These are phyloP conservation scores for Pyrocoelia pectoralis DNA, from an alignment of 2,888 invertebrate genomes.

Conservation along the genomic window DNA sequence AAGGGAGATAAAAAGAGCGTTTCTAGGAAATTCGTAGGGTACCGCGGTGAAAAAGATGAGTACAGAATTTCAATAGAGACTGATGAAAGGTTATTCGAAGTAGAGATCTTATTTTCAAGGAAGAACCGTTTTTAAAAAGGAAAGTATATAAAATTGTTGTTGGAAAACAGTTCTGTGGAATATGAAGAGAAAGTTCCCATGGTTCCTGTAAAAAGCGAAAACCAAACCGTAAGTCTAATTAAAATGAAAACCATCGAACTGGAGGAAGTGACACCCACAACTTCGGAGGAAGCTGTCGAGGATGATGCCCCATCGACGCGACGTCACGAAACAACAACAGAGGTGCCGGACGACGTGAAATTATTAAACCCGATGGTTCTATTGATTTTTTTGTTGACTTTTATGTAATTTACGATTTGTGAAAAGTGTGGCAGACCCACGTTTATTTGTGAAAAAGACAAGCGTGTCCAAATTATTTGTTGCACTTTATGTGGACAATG, in stretches of 20 bases:
- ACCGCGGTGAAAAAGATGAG: slow-evolving; percentile 27
- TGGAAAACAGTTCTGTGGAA: neutral
- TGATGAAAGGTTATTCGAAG: slow-evolving; percentile 21
- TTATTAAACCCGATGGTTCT: neutral
- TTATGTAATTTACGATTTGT: slow-evolving; percentile 27
- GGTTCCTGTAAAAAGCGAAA: neutral
- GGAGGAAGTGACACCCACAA: neutral
- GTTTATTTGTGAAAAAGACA: slow-evolving; percentile 31
- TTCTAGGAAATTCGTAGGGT: slow-evolving; percentile 28
- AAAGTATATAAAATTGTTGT: neutral
- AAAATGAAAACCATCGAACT: neutral
- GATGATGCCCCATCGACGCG: neutral
- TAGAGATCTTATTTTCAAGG: slow-evolving; percentile 24
- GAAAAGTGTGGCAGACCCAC: slow-evolving; percentile 38
- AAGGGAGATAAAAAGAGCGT: slow-evolving; percentile 33
- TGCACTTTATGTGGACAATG: slow-evolving; percentile 40
- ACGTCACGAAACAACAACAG: neutral
- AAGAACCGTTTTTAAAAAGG: neutral
- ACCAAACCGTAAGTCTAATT: neutral
- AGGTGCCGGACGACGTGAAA: neutral
- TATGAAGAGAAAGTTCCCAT: neutral
- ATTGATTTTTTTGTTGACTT: neutral
- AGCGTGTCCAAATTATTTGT: slow-evolving; percentile 20
- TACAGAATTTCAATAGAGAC: slow-evolving; percentile 21
- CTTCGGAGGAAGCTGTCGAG: slow-evolving; percentile 7